Conservation (phyloP, 2,888 invertebrate species). For the Trichacis sp. region DNA sequence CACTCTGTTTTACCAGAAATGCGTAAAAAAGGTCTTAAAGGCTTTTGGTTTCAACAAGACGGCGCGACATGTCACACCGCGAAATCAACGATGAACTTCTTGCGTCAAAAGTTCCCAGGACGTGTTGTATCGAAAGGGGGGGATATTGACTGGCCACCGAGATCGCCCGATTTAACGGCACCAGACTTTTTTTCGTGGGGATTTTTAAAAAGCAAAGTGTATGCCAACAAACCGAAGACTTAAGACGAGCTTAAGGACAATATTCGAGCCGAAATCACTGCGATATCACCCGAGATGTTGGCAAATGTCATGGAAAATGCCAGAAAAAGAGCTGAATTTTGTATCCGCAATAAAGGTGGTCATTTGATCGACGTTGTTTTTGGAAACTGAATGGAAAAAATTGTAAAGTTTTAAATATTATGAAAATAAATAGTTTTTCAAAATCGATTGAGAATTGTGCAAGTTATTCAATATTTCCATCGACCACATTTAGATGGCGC, state of each 20-base stretch:
- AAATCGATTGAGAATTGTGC: not conserved
- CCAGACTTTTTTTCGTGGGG: constrained; percentile 6
- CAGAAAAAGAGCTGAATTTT: not conserved
- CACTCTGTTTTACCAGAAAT: constrained; percentile 30
- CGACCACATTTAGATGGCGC: not conserved
- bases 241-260: not conserved
- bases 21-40: not conserved
- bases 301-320: not conserved
- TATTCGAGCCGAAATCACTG: not conserved
- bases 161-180: constrained; percentile 24
- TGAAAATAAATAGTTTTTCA: not conserved
- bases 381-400: not conserved
- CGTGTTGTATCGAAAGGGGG: constrained; percentile 12
- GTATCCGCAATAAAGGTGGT: not conserved
- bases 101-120: constrained; percentile 13
- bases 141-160: constrained; percentile 22
- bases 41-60: constrained; percentile 17
- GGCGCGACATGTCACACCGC: constrained; percentile 10
- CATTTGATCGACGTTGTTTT: not conserved
- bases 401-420: not conserved
- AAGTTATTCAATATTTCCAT: not conserved
- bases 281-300: not conserved
- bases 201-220: not conserved
- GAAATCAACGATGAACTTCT: constrained; percentile 11
- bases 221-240: not conserved